A percentile compares a stretch with the other conserved stretches of the same genome.
These are phyloP conservation scores for Ichneumoninae sp. DNA, from an alignment of 2,888 invertebrate species.

Conservation along the genomic window DNA sequence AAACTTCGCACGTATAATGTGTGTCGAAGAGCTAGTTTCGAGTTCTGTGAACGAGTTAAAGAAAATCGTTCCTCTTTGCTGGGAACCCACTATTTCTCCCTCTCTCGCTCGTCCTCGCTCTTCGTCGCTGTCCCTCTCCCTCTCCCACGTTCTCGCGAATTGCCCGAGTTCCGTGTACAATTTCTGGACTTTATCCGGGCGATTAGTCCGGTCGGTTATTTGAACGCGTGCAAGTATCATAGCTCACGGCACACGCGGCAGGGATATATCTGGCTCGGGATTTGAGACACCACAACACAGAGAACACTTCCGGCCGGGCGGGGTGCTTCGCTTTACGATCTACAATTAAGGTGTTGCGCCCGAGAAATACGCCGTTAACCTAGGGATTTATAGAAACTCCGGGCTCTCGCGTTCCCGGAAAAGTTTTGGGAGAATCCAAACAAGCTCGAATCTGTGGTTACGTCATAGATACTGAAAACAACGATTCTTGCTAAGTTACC, in stretches of 20 bases:
- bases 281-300: slow-evolving; percentile 55
- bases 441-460: slow-evolving; percentile 52
- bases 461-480: slow-evolving; percentile 13
- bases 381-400: slow-evolving; percentile 60
- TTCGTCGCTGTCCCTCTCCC: slow-evolving; percentile 46
- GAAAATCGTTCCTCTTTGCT: slow-evolving; percentile 60
- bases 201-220: slow-evolving; percentile 52
- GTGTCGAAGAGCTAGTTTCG: slow-evolving; percentile 53
- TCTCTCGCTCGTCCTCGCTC: slow-evolving; percentile 47
- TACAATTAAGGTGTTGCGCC: slow-evolving; percentile 57
- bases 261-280: slow-evolving; percentile 10
- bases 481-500: neutral
- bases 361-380: slow-evolving; percentile 29
- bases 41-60: slow-evolving; percentile 60
- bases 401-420: slow-evolving; percentile 57
- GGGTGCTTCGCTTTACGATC: slow-evolving; percentile 65
- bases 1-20: slow-evolving; percentile 44
- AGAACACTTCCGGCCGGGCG: slow-evolving; percentile 62
- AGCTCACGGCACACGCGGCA: slow-evolving; percentile 35
- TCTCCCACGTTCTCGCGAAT: slow-evolving; percentile 47
- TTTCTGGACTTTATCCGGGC: slow-evolving; percentile 58
- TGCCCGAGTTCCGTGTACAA: slow-evolving; percentile 32
- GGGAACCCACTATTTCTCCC: slow-evolving; percentile 57
- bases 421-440: slow-evolving; percentile 60
- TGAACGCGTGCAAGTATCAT: slow-evolving; percentile 45